Base-by-base conservation (phyloP, 2,113 vertebrate genomes). In the Toxotes jaculatrix region DNA sequence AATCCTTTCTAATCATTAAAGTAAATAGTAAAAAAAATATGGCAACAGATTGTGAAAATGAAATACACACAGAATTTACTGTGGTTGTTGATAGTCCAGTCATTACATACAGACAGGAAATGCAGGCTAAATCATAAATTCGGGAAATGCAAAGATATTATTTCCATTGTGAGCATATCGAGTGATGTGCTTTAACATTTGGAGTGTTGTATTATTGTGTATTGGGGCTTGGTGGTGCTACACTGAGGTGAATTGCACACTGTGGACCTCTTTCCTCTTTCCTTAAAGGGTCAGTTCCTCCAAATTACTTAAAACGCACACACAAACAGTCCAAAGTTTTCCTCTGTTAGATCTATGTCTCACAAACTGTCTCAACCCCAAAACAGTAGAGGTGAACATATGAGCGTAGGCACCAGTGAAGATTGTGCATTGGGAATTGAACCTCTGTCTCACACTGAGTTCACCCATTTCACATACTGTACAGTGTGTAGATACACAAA, bases 401-500 rank as follows among this genome's bases (percentile, higher is more conserved):
- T 59, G 69, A 45, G 32, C 5, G 19, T 23, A 36, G 34, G 34
- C 43, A 60, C 9, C 61, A 36, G 45, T 21, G 21, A 32, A 21
- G 13, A 45, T 31, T 17, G 23, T 14, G 57, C 59, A 14, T 13
- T 67, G 42, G 63, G 23, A 64, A 71, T 56, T 13, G 47, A 59
- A 66, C 61, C 64, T 69, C 21, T 38, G 7, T 8, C 31, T 63
- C 59, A 62, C n/a, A 7, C 4, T 36, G 68, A 27, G 63, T 73
- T 77, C 72, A 45, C 31, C 11, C 49, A 32, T 42, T 9, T 31
- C 61, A 36, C 36, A 21, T 32, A 74, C 66, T 68, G 53, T 62
- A 38, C 62, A 55, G 19, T 40, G 32, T 69, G 40, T 42, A 7
- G 51, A 77, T 65, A 45, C 56, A 74, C 69, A 77, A 82, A 64